Evolutionary conservation across 2,888 invertebrate species (phyloP).

Genomic region (Ennomos erosarius): DNA sequence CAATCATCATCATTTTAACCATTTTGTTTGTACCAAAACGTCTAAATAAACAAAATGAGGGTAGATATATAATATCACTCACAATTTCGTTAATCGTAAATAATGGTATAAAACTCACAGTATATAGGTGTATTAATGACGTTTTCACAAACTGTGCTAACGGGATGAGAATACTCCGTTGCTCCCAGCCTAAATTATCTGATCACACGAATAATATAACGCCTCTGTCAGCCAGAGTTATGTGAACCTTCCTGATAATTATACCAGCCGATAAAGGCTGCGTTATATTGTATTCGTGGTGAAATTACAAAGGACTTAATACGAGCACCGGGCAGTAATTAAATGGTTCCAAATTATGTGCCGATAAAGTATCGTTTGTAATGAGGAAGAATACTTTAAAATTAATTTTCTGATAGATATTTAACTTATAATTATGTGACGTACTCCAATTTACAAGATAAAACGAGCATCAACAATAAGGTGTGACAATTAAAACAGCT

Average conservation of each 20-base stretch:
- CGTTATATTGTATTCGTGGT: conserved; percentile 23
- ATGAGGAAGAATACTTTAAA: too few relatives aligned
- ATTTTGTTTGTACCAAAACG: too few relatives aligned
- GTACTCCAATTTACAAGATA: too few relatives aligned
- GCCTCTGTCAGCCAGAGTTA: conserved; percentile 27
- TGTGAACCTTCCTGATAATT: conserved; percentile 31
- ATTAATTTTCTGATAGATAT: too few relatives aligned
- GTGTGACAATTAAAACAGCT: conserved; percentile 46
- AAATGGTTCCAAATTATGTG: neutral
- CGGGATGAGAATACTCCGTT: neutral
- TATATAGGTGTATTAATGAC: too few relatives aligned
- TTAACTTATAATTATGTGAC: neutral
- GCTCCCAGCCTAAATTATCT: conserved; percentile 51
- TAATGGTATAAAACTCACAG: too few relatives aligned
- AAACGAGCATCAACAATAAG: conserved; percentile 25
- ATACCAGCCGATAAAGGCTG: conserved; percentile 27
- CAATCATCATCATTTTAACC: too few relatives aligned
- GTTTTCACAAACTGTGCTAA: too few relatives aligned
- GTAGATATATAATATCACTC: too few relatives aligned
- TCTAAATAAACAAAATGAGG: too few relatives aligned
- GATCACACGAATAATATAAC: conserved; percentile 52
- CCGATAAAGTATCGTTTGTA: too few relatives aligned
- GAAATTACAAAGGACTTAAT: conserved; percentile 19
- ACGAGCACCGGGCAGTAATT: neutral
- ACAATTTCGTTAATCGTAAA: too few relatives aligned